These are phyloP conservation scores for Corythornis leucogaster DNA, from an alignment of 2,797 vertebrate species.

Conservation along the genomic window DNA sequence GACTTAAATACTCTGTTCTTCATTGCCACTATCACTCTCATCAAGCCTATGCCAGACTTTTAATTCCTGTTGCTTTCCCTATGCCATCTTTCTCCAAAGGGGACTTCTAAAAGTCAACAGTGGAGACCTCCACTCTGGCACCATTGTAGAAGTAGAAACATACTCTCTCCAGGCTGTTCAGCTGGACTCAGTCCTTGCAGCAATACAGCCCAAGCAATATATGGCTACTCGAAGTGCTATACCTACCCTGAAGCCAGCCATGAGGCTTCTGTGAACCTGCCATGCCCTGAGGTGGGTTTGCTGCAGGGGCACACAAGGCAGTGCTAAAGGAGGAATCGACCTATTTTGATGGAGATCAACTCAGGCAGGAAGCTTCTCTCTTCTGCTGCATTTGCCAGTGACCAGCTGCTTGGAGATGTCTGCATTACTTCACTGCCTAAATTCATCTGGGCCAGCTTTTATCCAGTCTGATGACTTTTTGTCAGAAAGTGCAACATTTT, in stretches of 20 bases:
- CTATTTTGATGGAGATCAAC: not conserved
- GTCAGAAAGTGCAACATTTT: not conserved
- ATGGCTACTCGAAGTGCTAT: no score
- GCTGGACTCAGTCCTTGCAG: accelerated
- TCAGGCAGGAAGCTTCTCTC: not conserved
- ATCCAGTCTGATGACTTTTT: not conserved
- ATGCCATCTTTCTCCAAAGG: not conserved
- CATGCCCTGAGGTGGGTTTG: not conserved
- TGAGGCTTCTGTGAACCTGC: not conserved
- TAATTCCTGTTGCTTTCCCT: not conserved
- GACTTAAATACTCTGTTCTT: not conserved
- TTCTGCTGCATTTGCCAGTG: not conserved
- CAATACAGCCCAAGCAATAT: not conserved
- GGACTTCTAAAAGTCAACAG: not conserved
- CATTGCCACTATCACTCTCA: not conserved
- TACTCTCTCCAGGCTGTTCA: not conserved
- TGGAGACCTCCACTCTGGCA: not conserved
- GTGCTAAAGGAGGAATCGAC: no score
- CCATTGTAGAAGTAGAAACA: not conserved
- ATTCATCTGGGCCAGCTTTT: not conserved
- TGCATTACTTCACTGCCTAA: not conserved
- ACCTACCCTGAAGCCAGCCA: not conserved
- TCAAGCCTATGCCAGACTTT: not conserved
- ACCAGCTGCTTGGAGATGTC: not conserved
- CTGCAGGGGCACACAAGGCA: not conserved